Base-by-base conservation (phyloP, 2,113 vertebrate genomes). In the Myodes glareolus region DNA sequence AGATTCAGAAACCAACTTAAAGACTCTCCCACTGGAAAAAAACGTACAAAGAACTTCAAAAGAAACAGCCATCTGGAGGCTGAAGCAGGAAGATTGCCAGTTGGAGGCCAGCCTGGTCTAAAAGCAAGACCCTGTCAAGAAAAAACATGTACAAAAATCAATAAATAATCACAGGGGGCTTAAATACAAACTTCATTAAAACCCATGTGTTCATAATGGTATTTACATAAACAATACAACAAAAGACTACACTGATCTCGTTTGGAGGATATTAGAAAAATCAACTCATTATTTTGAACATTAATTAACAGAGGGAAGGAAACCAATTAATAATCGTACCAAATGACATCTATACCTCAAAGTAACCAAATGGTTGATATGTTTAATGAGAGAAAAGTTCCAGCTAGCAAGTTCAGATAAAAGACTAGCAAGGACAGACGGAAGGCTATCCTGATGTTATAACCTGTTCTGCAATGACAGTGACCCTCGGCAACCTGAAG, bases 251-350 rank as follows among this genome's bases (percentile, higher is more conserved):
- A 33, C 14, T 81, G 81, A 72, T 91, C 36, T 90, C 67, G 65
- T 80, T 70, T 75, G 45, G 17, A 97, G 78, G 42, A 70, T 77
- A 50, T 33, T 73, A 91, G 25, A 88, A 92, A 92, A 92, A 31
- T 73, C 47, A 91, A 47, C 47, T 84, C 52, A 82, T 81, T 76
- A 63, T 88, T 94, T 36, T 85, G 63, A 90, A 78, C 8, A 78
- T 27, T 90, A 88, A 75, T 95, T 93, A 84, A 90, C 76, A 93
- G 55, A 94, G 11, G 45, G 52, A 92, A 92, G 63, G 88, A 96
- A 93, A 82, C 2, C 3, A 45, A 91, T 42, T 80, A 92, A 88
- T 80, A 68, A 84, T 61, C 78, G 63, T 94, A 42, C 80, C 23
- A 70, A 91, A 52, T 81, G 78, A 63, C 58, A 39, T n/a, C n/a